Evolutionary conservation across 2,888 invertebrate species (phyloP).

Genomic region (Altica lythri): DNA sequence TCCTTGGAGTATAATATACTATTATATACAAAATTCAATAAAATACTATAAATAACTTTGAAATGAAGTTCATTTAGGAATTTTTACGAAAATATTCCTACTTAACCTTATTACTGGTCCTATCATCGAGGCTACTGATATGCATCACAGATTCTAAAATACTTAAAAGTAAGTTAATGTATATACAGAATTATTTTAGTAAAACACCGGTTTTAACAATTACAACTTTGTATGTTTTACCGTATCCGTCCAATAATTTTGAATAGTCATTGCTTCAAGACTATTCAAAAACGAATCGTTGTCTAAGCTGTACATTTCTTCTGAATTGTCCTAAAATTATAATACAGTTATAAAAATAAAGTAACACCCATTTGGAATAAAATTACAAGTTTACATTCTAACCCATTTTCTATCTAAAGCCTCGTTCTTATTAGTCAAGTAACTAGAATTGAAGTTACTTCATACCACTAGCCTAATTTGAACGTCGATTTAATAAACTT

Average conservation of each 20-base stretch:
- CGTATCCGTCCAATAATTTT: slow-evolving; percentile 92
- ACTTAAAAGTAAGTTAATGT: slow-evolving; percentile 44
- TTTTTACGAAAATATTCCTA: slow-evolving; percentile 9
- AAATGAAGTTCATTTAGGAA: slow-evolving; percentile 11
- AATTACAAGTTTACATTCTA: neutral
- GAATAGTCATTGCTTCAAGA: slow-evolving; percentile 91
- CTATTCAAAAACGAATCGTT: slow-evolving; percentile 94
- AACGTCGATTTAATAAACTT: no score
- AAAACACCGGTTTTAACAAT: slow-evolving; percentile 39
- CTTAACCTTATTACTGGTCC: slow-evolving; percentile 27
- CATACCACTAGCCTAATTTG: no score
- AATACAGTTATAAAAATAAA: slow-evolving; percentile 1
- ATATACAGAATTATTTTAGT: slow-evolving; percentile 34
- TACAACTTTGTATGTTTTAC: slow-evolving; percentile 89
- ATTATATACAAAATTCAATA: neutral
- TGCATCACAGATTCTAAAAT: slow-evolving; percentile 57
- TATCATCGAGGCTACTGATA: slow-evolving; percentile 47
- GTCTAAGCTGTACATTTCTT: slow-evolving; percentile 93
- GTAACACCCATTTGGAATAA: no score
- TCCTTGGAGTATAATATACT: neutral
- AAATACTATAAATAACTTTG: neutral
- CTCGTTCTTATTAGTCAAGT: no score
- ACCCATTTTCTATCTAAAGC: no score
- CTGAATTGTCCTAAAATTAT: slow-evolving; percentile 81
- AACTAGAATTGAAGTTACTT: no score